Conservation (phyloP, 2,797 vertebrate species). For the Nannoperca obscura region DNA sequence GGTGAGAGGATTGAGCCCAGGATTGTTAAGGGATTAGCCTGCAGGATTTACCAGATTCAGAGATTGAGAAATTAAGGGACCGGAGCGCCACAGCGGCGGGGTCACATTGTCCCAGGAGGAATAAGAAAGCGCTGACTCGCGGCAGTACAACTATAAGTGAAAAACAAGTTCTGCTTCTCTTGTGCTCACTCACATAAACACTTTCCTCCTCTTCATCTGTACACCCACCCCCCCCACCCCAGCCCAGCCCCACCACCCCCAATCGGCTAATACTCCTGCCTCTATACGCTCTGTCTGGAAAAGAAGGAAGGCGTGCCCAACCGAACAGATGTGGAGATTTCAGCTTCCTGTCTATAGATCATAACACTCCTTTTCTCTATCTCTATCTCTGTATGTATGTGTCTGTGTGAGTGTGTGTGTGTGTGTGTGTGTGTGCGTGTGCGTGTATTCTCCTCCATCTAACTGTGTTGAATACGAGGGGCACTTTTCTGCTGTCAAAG, state of each 20-base stretch:
- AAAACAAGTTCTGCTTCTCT: conserved; percentile 32
- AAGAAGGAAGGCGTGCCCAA: conserved; percentile 70
- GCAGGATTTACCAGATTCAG: conserved; percentile 74
- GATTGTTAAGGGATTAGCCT: conserved; percentile 83
- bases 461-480: conserved; percentile 16
- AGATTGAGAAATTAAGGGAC: conserved; percentile 72
- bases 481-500: conserved; percentile 32
- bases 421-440: too few species aligned
- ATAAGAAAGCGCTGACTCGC: conserved; percentile 59
- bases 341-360: conserved; percentile 62
- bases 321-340: conserved; percentile 73
- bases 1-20: conserved; percentile 75
- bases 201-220: background rate
- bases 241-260: conserved; percentile 25
- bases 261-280: conserved; percentile 56
- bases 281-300: conserved; percentile 40
- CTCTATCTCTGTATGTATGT: background rate
- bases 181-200: too few species aligned
- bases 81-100: conserved; percentile 29
- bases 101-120: conserved; percentile 62
- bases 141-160: conserved; percentile 32
- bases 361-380: conserved; percentile 35
- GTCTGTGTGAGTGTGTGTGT: too few species aligned
- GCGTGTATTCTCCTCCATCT: conserved; percentile 19
- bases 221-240: conserved; percentile 5